phyloP scores from a whole-genome alignment of 2,113 vertebrate genomes.

The Typhlomys cinereus region DNA sequence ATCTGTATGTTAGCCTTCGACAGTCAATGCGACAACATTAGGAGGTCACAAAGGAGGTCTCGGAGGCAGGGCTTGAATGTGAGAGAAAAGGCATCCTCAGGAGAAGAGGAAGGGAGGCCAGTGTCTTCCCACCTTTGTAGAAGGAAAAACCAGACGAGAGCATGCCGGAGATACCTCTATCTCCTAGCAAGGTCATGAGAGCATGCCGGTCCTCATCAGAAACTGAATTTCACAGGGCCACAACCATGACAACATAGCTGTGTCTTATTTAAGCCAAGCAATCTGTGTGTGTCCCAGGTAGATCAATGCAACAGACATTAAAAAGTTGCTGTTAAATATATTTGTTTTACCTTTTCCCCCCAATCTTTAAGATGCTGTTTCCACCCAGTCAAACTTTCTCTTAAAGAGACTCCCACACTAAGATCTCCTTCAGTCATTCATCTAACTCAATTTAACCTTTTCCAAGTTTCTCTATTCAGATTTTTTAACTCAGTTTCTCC shows the following conservation, averaged over 20 bases:
- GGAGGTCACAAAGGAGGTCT: background rate
- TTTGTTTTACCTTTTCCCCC: background rate
- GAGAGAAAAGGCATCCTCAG: background rate
- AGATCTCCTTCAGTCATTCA: background rate
- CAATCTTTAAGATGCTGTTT: background rate
- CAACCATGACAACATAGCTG: background rate
- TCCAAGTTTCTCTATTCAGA: background rate
- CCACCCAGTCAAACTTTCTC: constrained; percentile 14
- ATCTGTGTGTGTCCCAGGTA: background rate
- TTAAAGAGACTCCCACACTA: background rate
- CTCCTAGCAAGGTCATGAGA: background rate
- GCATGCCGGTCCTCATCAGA: background rate
- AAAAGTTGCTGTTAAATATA: constrained; percentile 29
- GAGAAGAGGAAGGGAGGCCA: background rate
- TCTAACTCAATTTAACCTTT: background rate
- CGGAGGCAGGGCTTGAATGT: background rate
- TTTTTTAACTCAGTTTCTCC: background rate
- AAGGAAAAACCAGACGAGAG: background rate
- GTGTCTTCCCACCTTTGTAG: background rate
- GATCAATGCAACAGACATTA: background rate
- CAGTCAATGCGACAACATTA: background rate
- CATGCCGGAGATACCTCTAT: background rate
- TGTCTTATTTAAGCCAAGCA: background rate
- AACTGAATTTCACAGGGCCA: background rate
- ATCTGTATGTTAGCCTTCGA: background rate